Evolutionary conservation across 2,113 vertebrate species (phyloP), one percentile per base, ranked within the genome.

Genomic region (Aphyosemion australe): DNA sequence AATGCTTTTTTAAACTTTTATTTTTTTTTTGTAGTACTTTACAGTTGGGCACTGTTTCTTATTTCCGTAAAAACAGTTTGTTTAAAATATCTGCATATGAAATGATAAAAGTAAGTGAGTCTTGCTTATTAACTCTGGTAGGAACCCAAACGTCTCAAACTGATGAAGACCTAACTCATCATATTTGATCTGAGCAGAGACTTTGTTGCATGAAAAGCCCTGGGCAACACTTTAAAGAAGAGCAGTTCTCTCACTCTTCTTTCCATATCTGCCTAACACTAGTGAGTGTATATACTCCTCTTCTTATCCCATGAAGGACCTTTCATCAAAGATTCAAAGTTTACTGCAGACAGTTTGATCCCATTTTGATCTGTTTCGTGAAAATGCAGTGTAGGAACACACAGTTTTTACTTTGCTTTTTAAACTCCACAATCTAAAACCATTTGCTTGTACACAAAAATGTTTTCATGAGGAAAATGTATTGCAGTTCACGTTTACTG

Each of bases 321-420:
- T 34, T 77, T 78, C 51, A 85, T 84, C 72, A 85, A 73, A 82
- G 83, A 72, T 80, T 89, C 63, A 83, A 52, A 65, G 53, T 89
- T 80, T 87, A 80, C 78, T 52, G 60, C 68, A 54, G 37, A 59
- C 8, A 67, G 51, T 79, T 85, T 86, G 79, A 84, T 83, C 64
- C 41, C 32, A 51, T 82, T 80, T 74, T 72, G 55, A 84, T 84
- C 19, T 12, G 11, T 75, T 48, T 79, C 63, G 52, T 79, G 66
- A 72, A 73, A 73, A 74, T 15, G 2, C 43, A 14, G 72, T 61
- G 54, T 63, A 72, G 60, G 18, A 70, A 69, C 43, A 69, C 43
- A 20, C 18, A 26, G 21, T 58, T 18, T 58, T 58, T 13, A 47
- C 56, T 83, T 85, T 80, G n/a, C n/a, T n/a, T n/a, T n/a, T n/a